These are phyloP conservation scores for Trachelus tabidus DNA, from an alignment of 2,888 invertebrate species.

Conservation along the genomic window DNA sequence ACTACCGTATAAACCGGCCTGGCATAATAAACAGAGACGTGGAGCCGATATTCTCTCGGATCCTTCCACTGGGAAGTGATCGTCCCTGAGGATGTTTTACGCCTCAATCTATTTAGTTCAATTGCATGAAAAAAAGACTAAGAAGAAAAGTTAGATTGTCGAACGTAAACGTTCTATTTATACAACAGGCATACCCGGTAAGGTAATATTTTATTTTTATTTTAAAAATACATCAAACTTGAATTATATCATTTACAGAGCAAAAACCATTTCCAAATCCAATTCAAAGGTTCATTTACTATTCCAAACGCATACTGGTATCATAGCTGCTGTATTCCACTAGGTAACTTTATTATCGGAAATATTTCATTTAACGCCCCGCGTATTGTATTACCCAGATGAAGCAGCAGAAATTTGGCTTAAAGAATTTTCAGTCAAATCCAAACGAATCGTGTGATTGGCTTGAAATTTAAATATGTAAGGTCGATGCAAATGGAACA, in stretches of 20 bases:
- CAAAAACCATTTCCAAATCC: not conserved
- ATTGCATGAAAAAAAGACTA: not conserved
- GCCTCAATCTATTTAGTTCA: not conserved
- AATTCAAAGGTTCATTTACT: not conserved
- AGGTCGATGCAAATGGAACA: not conserved
- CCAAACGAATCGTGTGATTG: not conserved
- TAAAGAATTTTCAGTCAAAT: not conserved
- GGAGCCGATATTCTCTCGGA: not conserved
- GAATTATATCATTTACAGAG: not conserved
- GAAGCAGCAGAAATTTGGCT: not conserved
- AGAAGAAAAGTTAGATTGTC: not conserved
- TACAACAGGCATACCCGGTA: too few relatives aligned
- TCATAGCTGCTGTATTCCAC: not conserved
- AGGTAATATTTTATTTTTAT: not conserved
- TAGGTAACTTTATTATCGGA: not conserved
- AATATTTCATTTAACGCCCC: not conserved
- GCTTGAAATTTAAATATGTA: not conserved
- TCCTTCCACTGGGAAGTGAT: not conserved
- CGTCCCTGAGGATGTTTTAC: not conserved
- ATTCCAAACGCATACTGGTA: not conserved
- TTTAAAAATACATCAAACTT: not conserved
- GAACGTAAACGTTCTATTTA: not conserved
- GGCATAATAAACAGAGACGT: slow-evolving; percentile 1
- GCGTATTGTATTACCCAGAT: not conserved
- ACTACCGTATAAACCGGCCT: slow-evolving; percentile 4